A percentile compares a stretch with the other conserved stretches of the same genome.
phyloP scores from a whole-genome alignment of 1,140 invertebrate genomes.

The Gonioctena quinquepunctata region DNA sequence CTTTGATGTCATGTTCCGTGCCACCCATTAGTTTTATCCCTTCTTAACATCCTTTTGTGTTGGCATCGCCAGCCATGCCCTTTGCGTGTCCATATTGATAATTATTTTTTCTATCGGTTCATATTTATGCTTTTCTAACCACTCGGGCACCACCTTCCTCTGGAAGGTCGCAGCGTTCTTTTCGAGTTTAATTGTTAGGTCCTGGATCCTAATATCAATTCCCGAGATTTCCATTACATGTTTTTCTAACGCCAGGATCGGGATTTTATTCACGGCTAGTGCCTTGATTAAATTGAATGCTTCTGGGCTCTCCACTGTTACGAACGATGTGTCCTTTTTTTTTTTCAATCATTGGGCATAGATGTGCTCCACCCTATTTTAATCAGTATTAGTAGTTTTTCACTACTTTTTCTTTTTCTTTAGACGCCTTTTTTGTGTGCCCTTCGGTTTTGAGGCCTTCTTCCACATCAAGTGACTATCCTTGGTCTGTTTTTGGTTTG shows the following conservation, averaged over 20 bases:
- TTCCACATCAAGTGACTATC: background rate
- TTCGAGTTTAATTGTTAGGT: constrained; percentile 33
- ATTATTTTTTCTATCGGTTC: background rate
- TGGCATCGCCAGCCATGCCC: constrained; percentile 18
- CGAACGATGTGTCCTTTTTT: constrained; percentile 25
- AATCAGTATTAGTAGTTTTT: too few species aligned
- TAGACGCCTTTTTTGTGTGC: too few species aligned
- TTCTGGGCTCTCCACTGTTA: constrained; percentile 4
- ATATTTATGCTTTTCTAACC: background rate
- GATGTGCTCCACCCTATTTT: too few species aligned
- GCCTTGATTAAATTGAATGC: constrained; percentile 18
- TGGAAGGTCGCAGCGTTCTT: constrained; percentile 41
- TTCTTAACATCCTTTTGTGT: constrained; percentile 11
- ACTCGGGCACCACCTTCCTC: background rate
- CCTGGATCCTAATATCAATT: constrained; percentile 23
- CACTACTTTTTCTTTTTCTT: background rate
- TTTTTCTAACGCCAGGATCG: constrained; percentile 34
- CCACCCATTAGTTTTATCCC: constrained; percentile 2
- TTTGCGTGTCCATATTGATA: background rate
- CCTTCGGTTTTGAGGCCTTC: background rate
- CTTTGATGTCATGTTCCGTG: background rate
- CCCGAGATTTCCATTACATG: constrained; percentile 11
- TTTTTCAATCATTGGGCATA: background rate
- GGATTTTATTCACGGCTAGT: constrained; percentile 43
- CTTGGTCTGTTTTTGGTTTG: background rate